Evolutionary conservation across 2,888 invertebrate genomes (phyloP).

Genomic region (Andrena camellia): DNA sequence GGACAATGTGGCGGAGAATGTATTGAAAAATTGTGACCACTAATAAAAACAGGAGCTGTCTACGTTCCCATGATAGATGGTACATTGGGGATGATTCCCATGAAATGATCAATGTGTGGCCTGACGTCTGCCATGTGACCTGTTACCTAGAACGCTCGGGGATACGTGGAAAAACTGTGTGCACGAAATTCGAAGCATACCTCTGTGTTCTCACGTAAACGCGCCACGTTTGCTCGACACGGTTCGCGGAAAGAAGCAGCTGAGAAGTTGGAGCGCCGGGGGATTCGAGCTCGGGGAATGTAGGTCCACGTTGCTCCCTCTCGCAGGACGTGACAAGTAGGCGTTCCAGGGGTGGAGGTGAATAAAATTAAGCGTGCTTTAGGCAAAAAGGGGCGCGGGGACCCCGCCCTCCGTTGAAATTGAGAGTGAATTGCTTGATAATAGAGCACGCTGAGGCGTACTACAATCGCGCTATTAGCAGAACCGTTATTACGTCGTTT

Average conservation of each 20-base stretch:
- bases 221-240: conserved; percentile 17
- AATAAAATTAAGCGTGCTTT: conserved; percentile 49
- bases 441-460: conserved; percentile 9
- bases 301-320: conserved; percentile 23
- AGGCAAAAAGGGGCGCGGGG: neutral
- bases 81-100: neutral
- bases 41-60: neutral
- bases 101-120: neutral
- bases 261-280: conserved; percentile 23
- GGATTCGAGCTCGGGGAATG: conserved; percentile 31
- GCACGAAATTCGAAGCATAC: conserved; percentile 3
- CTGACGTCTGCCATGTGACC: neutral
- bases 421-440: conserved; percentile 29
- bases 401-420: conserved; percentile 3
- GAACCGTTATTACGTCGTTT: conserved; percentile 32
- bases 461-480: conserved; percentile 33
- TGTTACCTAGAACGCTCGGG: neutral
- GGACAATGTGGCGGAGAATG: too few species aligned
- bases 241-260: conserved; percentile 19
- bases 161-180: neutral
- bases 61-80: neutral
- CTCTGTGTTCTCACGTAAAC: neutral
- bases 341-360: conserved; percentile 35
- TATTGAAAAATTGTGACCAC: too few species aligned
- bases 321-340: conserved; percentile 48